Conservation (phyloP, 2,888 invertebrate genomes). For the Leptinotarsa haldemani region DNA sequence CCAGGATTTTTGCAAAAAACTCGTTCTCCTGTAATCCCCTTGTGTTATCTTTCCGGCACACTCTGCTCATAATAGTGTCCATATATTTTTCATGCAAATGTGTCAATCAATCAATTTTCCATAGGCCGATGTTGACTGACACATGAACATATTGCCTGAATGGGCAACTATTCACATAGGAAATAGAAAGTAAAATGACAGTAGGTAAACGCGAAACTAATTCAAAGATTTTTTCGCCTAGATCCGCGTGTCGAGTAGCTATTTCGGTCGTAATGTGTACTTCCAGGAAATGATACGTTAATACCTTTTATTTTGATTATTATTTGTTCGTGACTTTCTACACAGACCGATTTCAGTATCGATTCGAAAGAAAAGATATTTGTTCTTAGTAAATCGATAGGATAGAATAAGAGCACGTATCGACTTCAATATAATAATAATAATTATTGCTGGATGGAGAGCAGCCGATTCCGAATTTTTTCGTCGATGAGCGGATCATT, state of each 20-base stretch:
- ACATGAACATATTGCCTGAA: not conserved
- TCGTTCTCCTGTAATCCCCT: no score
- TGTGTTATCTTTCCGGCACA: no score
- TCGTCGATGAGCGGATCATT: no score
- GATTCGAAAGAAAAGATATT: not conserved
- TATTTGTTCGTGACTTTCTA: slow-evolving; percentile 15
- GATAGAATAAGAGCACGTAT: no score
- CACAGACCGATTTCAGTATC: not conserved
- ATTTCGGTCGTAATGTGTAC: slow-evolving; percentile 15
- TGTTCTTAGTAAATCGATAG: no score
- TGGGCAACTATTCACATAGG: not conserved
- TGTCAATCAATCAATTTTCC: not conserved
- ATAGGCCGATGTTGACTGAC: not conserved
- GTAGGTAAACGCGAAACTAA: slow-evolving; percentile 7
- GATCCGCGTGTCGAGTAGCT: slow-evolving; percentile 7
- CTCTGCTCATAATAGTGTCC: not conserved
- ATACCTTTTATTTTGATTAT: slow-evolving; percentile 3
- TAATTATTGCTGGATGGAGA: no score
- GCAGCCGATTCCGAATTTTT: no score
- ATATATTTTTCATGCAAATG: not conserved
- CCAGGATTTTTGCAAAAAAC: no score
- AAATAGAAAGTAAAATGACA: slow-evolving; percentile 21
- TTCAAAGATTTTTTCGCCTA: slow-evolving; percentile 8
- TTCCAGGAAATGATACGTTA: slow-evolving; percentile 8
- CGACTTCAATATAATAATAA: no score